Evolutionary conservation across 2,797 vertebrate genomes (phyloP).

Genomic region (Buceros bicornis): DNA sequence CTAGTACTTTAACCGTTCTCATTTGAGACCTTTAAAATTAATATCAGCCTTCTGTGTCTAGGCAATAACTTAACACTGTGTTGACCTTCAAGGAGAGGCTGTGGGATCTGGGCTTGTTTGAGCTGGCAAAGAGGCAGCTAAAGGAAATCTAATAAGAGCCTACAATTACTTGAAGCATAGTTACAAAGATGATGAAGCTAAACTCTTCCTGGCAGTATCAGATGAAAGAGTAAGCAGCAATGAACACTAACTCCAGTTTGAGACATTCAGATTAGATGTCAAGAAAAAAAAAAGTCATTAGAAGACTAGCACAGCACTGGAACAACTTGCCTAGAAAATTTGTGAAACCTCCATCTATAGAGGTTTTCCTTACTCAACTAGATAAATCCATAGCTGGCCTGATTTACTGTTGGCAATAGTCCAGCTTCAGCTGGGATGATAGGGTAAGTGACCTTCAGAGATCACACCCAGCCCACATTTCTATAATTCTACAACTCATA

Average conservation of each 20-base stretch:
- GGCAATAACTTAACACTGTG: neutral
- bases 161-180: neutral
- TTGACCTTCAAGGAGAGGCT: neutral
- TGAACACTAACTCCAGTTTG: neutral
- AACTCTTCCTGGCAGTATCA: neutral
- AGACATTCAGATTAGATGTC: neutral
- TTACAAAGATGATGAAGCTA: neutral
- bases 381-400: conserved; percentile 2
- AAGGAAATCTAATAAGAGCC: neutral
- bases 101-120: neutral
- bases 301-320: neutral
- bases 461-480: neutral
- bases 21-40: neutral
- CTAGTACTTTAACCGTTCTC: neutral
- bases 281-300: neutral
- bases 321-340: neutral
- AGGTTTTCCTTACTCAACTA: neutral
- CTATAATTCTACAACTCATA: neutral
- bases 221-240: neutral
- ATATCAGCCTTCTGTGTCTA: neutral
- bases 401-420: conserved; percentile 2
- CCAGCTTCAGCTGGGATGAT: neutral
- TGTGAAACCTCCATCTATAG: neutral
- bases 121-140: neutral
- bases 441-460: neutral